Base-by-base conservation (phyloP, 2,888 invertebrate species). In the Zaprionus bogoriensis region DNA sequence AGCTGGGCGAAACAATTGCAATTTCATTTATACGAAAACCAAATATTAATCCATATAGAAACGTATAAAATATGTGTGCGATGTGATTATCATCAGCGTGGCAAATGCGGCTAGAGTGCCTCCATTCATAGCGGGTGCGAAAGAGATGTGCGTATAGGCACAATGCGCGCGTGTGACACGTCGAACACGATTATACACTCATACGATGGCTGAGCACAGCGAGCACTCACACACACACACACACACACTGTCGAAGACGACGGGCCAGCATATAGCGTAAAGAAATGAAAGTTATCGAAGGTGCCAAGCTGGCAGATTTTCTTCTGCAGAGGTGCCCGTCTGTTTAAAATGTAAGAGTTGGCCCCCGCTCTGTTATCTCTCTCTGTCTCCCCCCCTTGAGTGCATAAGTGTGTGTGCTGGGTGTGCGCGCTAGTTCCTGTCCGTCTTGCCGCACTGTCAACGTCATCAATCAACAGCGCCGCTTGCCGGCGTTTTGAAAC, bases 291-390 rank as follows among this genome's bases (percentile, higher is more conserved):
- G 88, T 89, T 89, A 77, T 83, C 86, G 82, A 87, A 88, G 89
- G 81, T 90, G 90, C 90, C 90, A 90, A 88, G 81, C 80, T 90
- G 90, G 90, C 90, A 90, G 86, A 89, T 90, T 90, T 89, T 85
- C 69, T 77, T 74, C 42, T 50, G 52, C 27, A 44, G 50, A 39
- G 51, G 47, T 50, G 52, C 25, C 20, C 36, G n/a, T n/a, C 48
- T 22, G n/a, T 17, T 32, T 6, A 38, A 45, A 59, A 53, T 66
- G 44, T 38, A 45, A 48, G 42, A 32, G 47, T n/a, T n/a, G 42
- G 28, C 28, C n/a, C 25, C 7, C 3, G 23, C 44, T 42, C 42
- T 19, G 23, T 54, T 68, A 53, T 9, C 41, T n/a, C n/a, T n/a
- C n/a, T n/a, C n/a, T n/a, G n/a, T n/a, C n/a, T n/a, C n/a, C n/a